Percentiles rank a stretch among this genome's conserved stretches.
phyloP scores from a whole-genome alignment of 2,113 vertebrate species.

The Tragelaphus strepsiceros region DNA sequence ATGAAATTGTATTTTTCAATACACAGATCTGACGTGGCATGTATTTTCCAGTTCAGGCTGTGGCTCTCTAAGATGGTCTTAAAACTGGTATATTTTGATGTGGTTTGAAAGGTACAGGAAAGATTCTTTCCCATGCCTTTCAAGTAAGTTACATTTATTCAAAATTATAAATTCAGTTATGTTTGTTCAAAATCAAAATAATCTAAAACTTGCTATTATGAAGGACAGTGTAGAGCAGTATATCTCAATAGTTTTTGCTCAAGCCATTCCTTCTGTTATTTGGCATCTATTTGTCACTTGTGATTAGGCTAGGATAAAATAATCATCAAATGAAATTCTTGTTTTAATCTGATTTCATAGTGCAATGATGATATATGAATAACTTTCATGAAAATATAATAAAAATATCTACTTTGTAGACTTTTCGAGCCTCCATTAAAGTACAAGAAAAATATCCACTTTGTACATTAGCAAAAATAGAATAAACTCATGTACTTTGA shows the following conservation, averaged over 20 bases:
- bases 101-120: not conserved
- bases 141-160: not conserved
- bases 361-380: not conserved
- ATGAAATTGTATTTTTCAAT: not conserved
- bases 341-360: not conserved
- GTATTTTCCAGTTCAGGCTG: not conserved
- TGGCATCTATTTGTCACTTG: not conserved
- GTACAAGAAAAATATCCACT: not conserved
- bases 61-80: not conserved
- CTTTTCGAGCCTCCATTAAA: not conserved
- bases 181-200: not conserved
- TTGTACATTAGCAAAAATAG: not conserved
- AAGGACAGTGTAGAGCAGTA: not conserved
- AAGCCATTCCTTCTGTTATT: not conserved
- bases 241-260: not conserved
- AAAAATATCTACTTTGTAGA: not conserved
- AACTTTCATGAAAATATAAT: not conserved
- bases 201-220: not conserved
- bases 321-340: not conserved
- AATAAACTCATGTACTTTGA: not conserved
- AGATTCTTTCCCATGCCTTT: not conserved
- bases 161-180: not conserved
- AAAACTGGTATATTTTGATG: not conserved
- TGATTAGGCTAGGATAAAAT: not conserved
- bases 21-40: not conserved